phyloP scores from a whole-genome alignment of 1,140 invertebrate genomes.

The Teleogryllus occipitalis region DNA sequence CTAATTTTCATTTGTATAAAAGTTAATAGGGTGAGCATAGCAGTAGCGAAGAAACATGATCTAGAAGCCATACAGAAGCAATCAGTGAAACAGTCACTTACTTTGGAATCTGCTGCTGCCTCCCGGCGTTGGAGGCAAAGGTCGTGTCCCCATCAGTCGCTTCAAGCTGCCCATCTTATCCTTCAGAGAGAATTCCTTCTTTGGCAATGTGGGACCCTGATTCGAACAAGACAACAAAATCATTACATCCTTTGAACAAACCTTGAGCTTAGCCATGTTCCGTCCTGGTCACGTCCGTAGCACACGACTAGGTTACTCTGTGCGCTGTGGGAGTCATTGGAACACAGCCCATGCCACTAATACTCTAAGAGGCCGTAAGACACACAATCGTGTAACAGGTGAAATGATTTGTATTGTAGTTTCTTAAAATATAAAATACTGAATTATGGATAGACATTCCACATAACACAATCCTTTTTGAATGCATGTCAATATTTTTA shows the following conservation, averaged over 20 bases:
- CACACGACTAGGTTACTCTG: not conserved
- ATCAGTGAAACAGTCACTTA: not conserved
- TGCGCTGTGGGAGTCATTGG: not conserved
- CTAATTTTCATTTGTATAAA: too few relatives aligned
- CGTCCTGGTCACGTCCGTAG: not conserved
- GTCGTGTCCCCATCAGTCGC: slow-evolving; percentile 39
- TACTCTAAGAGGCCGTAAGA: not conserved
- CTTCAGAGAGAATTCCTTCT: slow-evolving; percentile 33
- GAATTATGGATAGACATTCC: too few relatives aligned
- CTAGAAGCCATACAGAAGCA: too few relatives aligned
- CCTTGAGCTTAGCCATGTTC: not conserved
- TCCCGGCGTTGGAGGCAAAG: slow-evolving; percentile 39
- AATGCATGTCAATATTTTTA: too few relatives aligned
- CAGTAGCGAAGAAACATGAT: too few relatives aligned
- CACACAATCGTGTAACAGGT: too few relatives aligned
- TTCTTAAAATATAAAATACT: too few relatives aligned
- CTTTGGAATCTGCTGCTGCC: slow-evolving; percentile 18
- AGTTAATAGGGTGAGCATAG: too few relatives aligned
- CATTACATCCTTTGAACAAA: not conserved
- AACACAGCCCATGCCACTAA: not conserved
- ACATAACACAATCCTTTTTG: too few relatives aligned
- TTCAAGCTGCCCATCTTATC: slow-evolving; percentile 42
- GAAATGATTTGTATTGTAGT: too few relatives aligned
- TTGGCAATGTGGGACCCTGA: slow-evolving; percentile 27
- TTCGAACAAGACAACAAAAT: slow-evolving; percentile 17